These are phyloP conservation scores for Heliconius congener DNA, from an alignment of 1,140 invertebrate genomes.

Conservation along the genomic window DNA sequence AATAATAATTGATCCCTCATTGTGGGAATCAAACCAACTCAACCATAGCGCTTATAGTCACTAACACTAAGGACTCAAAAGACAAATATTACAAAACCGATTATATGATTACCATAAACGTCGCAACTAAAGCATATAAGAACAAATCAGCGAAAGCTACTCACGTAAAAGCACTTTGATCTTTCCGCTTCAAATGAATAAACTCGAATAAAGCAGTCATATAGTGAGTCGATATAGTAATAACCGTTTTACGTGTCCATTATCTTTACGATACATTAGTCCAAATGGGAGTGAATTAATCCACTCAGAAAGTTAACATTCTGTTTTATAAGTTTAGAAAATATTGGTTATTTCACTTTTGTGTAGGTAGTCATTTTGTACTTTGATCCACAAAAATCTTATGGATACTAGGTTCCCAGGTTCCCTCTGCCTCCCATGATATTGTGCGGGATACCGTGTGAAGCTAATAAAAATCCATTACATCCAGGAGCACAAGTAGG, in stretches of 20 bases:
- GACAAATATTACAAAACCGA: not conserved
- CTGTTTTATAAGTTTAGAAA: not conserved
- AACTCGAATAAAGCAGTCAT: slow-evolving; percentile 31
- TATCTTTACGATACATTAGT: slow-evolving; percentile 36
- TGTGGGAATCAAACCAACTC: too few species aligned
- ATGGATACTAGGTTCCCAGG: not conserved
- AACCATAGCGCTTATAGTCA: too few species aligned
- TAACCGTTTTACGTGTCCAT: slow-evolving; percentile 30
- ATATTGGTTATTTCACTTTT: not conserved
- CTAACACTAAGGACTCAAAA: not conserved
- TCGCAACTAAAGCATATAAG: not conserved
- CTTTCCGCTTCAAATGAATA: slow-evolving; percentile 25
- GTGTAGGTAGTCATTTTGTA: too few species aligned
- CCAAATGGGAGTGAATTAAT: slow-evolving; percentile 25
- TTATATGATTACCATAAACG: slow-evolving; percentile 9
- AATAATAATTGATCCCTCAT: too few species aligned
- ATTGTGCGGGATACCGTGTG: too few species aligned
- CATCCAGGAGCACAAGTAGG: not conserved
- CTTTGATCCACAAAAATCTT: not conserved
- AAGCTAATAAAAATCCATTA: too few species aligned
- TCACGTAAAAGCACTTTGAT: slow-evolving; percentile 28
- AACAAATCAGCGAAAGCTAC: slow-evolving; percentile 10
- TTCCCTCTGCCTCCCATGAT: too few species aligned
- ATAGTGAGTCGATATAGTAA: slow-evolving; percentile 31
- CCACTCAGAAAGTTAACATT: not conserved